A percentile compares a stretch with the other conserved stretches of the same genome.
Evolutionary conservation across 2,113 vertebrate genomes (phyloP).

Genomic region (Rhynchopsitta pachyrhyncha): DNA sequence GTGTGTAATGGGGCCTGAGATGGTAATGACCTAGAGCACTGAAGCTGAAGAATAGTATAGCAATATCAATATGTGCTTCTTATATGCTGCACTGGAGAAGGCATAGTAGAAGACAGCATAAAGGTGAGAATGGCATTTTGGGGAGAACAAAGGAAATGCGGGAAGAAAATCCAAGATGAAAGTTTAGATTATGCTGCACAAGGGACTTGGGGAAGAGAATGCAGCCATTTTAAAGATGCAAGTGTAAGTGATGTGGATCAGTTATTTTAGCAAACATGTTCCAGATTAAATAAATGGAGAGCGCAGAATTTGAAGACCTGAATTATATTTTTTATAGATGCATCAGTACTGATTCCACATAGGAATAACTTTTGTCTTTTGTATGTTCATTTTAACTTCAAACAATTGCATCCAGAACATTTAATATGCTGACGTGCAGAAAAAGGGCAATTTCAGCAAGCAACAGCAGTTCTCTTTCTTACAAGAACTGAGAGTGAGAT

Average conservation of each 20-base stretch:
- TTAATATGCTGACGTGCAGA: background rate
- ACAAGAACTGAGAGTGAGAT: background rate
- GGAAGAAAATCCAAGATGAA: background rate
- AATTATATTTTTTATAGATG: background rate
- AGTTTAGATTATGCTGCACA: background rate
- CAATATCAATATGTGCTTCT: background rate
- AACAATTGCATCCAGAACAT: background rate
- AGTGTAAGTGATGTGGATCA: background rate
- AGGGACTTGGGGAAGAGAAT: background rate
- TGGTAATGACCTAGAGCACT: background rate
- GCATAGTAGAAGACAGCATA: background rate
- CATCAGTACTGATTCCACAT: background rate
- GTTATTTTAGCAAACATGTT: background rate
- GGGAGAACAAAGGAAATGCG: background rate
- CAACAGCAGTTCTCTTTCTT: background rate
- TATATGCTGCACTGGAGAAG: rapidly evolving
- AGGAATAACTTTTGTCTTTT: background rate
- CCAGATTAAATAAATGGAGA: background rate
- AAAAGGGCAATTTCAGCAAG: background rate
- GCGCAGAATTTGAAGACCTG: background rate
- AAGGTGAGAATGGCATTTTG: background rate
- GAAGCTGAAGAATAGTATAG: background rate
- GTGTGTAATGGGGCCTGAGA: background rate
- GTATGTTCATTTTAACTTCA: background rate
- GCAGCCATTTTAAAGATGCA: background rate